Percentiles rank a stretch among this genome's conserved stretches.
phyloP scores from a whole-genome alignment of 2,797 vertebrate species.

The Pseudopleuronectes americanus region DNA sequence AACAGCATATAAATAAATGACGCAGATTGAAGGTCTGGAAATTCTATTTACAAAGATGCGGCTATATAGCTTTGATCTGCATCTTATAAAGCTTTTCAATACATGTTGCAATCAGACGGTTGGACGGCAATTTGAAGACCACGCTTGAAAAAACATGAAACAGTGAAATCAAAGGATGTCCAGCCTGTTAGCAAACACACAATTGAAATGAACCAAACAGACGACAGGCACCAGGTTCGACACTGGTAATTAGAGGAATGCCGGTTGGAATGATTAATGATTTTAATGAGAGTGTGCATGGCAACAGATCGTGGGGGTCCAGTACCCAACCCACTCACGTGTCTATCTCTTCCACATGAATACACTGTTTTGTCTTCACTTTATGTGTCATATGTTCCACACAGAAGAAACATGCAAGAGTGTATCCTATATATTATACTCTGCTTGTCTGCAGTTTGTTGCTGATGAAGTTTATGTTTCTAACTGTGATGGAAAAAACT shows the following conservation, averaged over 20 bases:
- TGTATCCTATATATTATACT: not conserved
- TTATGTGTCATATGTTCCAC: not conserved
- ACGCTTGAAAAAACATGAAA: not conserved
- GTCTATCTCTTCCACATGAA: not conserved
- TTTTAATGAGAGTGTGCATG: slow-evolving; percentile 4
- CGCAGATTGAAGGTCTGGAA: not conserved
- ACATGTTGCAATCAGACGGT: not conserved
- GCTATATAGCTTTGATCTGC: slow-evolving; percentile 27
- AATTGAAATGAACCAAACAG: slow-evolving; percentile 18
- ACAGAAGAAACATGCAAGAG: slow-evolving; percentile 5
- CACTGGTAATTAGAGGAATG: slow-evolving; percentile 47
- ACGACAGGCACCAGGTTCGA: not conserved
- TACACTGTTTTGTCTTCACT: not conserved
- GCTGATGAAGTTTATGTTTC: not conserved
- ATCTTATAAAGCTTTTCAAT: slow-evolving; percentile 12
- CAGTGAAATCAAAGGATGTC: slow-evolving; percentile 26
- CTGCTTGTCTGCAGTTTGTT: slow-evolving; percentile 1
- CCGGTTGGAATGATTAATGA: slow-evolving; percentile 40
- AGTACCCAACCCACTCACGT: not conserved
- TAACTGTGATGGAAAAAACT: not conserved
- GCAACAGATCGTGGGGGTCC: slow-evolving; percentile 5
- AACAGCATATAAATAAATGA: not conserved
- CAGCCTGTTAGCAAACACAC: slow-evolving; percentile 18
- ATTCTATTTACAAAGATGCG: not conserved
- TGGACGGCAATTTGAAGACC: not conserved